Conservation (phyloP, 2,797 vertebrate genomes). For the Enteromius fasciolatus region DNA sequence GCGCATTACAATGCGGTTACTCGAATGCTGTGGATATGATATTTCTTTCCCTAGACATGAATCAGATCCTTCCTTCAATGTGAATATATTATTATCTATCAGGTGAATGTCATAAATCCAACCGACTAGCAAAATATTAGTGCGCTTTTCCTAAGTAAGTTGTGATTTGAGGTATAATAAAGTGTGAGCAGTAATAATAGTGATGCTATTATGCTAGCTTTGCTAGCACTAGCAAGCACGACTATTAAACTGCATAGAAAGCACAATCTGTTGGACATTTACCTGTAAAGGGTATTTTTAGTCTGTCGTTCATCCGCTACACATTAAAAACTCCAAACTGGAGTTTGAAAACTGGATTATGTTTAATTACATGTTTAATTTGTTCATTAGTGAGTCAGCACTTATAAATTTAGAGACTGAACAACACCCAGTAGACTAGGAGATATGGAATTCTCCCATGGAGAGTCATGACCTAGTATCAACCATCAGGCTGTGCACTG, state of each 20-base stretch:
- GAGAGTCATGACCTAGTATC: slow-evolving; percentile 27
- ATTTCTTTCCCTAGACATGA: neutral
- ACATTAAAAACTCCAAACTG: neutral
- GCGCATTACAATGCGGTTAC: too few species aligned
- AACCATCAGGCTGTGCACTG: neutral
- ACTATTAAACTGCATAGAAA: neutral
- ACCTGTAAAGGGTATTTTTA: neutral
- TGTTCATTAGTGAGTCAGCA: neutral
- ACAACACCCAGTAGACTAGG: neutral
- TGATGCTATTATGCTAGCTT: neutral
- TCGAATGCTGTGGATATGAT: neutral
- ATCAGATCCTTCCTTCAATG: neutral
- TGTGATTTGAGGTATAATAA: neutral
- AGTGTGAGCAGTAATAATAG: neutral
- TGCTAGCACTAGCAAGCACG: neutral
- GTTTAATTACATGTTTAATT: neutral
- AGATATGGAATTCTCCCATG: neutral
- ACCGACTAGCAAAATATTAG: neutral
- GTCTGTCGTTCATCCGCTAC: neutral
- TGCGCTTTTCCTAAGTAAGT: neutral
- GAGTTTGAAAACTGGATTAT: neutral
- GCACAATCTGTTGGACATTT: neutral
- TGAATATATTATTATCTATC: neutral
- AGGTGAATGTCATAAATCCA: neutral
- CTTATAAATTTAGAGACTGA: neutral